Evolutionary conservation across 2,797 vertebrate species (phyloP), one percentile per base, ranked within the genome.

Genomic region (Halcyon chelicuti): DNA sequence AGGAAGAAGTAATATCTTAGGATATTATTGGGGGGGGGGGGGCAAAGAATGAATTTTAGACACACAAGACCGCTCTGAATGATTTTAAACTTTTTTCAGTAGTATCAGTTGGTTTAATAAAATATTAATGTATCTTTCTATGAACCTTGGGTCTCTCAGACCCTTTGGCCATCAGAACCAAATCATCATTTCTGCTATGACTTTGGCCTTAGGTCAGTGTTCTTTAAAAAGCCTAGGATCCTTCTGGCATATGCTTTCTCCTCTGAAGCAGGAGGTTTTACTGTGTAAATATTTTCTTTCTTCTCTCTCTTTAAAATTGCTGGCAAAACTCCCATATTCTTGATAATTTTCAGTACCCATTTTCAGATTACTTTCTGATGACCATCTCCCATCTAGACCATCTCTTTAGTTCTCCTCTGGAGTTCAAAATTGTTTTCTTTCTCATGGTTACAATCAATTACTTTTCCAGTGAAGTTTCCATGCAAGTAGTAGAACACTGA

Each of bases 71-170:
- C 47, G 74, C 42, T 73, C 62, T 28, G 66, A 54, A 28, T 57
- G 68, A n/a, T 58, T 83, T 85, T 65, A 51, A 33, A 40, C 58
- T 61, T 49, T 47, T 47, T 51, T 18, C 47, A 40, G 54, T 84
- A 78, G 33, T 73, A 86, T 94, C 77, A 14, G 67, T 92, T 86
- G 40, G 51, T 82, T 96, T 96, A 92, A 95, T 95, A 86, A 94
- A 96, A 95, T 86, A 93, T 96, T 88, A 76, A 82, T 92, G 63
- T 76, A 23, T 82, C 55, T 90, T 88, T 60, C 74, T 63, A 40
- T 67, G 90, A 93, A 87, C 80, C 76, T 94, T 87, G 67, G 15
- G 35, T 90, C 55, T 95, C 55, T 95, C 47, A 31, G 67, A 71
- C 42, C 62, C 60, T 73, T 52, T 95, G 80, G 92, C 86, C 46